phyloP scores from a whole-genome alignment of 2,113 vertebrate genomes.

The Pollachius pollachius region DNA sequence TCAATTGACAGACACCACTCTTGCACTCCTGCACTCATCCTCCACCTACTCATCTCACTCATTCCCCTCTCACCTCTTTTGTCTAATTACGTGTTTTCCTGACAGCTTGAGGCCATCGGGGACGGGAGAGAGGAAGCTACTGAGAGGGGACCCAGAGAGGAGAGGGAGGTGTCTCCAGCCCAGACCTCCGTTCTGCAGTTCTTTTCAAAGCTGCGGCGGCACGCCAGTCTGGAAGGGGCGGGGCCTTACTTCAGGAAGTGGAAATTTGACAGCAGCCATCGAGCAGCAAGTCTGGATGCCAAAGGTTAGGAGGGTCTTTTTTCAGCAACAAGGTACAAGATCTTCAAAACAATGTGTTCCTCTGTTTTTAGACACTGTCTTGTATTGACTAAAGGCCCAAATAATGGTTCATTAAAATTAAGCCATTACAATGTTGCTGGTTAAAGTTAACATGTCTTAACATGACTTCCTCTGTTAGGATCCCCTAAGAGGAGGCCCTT shows the following conservation, averaged over 20 bases:
- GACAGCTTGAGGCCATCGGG: constrained; percentile 68
- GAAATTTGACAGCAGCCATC: constrained; percentile 88
- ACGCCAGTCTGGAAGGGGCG: constrained; percentile 90
- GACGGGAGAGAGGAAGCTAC: constrained; percentile 50
- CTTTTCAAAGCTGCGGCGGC: constrained; percentile 86
- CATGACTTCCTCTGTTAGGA: constrained; percentile 59
- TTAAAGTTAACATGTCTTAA: neutral
- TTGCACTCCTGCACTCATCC: constrained; percentile 22
- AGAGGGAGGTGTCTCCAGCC: constrained; percentile 3
- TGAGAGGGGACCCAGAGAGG: constrained; percentile 40
- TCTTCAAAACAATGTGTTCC: too few relatives aligned
- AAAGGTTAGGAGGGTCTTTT: constrained; percentile 74
- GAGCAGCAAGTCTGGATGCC: constrained; percentile 91
- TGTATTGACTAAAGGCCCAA: neutral
- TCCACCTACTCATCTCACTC: neutral
- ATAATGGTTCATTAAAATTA: neutral
- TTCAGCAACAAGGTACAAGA: too few relatives aligned
- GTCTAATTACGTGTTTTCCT: constrained; percentile 6
- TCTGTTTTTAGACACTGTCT: too few relatives aligned
- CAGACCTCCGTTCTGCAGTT: constrained; percentile 84
- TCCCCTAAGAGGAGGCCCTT: constrained; percentile 90
- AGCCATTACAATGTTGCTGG: neutral
- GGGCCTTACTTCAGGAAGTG: constrained; percentile 92
- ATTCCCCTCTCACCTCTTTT: constrained; percentile 5
- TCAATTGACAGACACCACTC: constrained; percentile 25